Percentiles rank a stretch among this genome's conserved stretches.
Conservation (phyloP, 2,113 vertebrate genomes). For the Arizona elegans region DNA sequence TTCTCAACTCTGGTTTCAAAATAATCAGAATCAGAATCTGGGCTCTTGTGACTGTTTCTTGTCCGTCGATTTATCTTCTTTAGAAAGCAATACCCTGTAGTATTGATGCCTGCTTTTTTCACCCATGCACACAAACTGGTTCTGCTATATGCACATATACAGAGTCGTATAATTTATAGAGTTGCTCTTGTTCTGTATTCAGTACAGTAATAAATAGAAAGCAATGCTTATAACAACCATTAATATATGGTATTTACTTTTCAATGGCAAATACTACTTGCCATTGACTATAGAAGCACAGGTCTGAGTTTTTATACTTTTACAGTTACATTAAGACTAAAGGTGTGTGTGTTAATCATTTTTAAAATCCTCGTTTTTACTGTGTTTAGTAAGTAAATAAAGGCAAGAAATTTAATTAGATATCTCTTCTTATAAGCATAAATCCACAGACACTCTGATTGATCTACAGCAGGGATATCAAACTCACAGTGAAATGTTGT, state of each 20-base stretch:
- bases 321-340: not conserved
- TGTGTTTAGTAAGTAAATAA: not conserved
- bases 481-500: no score
- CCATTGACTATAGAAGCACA: not conserved
- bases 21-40: not conserved
- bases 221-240: not conserved
- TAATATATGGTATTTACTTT: not conserved
- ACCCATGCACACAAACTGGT: not conserved
- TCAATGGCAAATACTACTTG: not conserved
- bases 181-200: not conserved
- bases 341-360: not conserved
- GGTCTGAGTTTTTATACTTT: not conserved
- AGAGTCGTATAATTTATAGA: not conserved
- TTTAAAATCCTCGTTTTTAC: not conserved
- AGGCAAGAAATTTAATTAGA: not conserved
- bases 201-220: not conserved
- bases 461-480: not conserved
- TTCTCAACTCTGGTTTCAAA: not conserved
- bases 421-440: not conserved
- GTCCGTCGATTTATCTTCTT: not conserved
- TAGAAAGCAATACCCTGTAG: not conserved
- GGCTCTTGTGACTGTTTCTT: not conserved
- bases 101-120: not conserved
- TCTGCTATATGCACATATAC: not conserved
- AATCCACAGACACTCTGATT: not conserved